Evolutionary conservation across 2,888 invertebrate species (phyloP), one percentile per base, ranked within the genome.

Genomic region (Chalcis sispes): DNA sequence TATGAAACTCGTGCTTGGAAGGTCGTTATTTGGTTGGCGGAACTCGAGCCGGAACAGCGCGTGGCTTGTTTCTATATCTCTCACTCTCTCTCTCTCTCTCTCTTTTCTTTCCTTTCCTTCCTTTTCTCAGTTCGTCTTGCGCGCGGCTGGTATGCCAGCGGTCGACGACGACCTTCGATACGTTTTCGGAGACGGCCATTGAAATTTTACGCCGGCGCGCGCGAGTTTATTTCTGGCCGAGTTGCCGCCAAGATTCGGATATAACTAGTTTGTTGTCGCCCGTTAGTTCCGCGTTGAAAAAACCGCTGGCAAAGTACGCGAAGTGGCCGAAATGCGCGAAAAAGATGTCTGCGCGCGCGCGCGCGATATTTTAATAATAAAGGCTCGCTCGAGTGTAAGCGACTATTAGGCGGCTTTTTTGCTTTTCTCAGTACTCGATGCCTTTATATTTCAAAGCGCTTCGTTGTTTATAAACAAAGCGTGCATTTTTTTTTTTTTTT

Each of bases 181-280:
- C n/a, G 56, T 69, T 50, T 52, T 27, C 40, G 52, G 67, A 56
- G 58, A 50, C 23, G 10, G 20, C 42, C 15, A 29, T 2, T 18
- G 29, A 15, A 67, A 75, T 75, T 64, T 64, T 75, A 71, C 65
- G 75, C 70, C 36, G 25, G 1, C 52, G 23, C 32, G 13, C 2
- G 40, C 42, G 54, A 56, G 42, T 10, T 7, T 4, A 10, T 4
- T 7, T 10, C 36, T n/a, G 23, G 25, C 52, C 36, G n/a, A 4
- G 23, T 23, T 15, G 46, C 54, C 74, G 56, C 62, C 54, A 52
- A 40, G 64, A 64, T 67, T 36, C 72, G 62, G 62, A 61, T 77
- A 48, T 18, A 72, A 64, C 76, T 56, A 58, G 65, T 65, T 59
- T 50, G 5, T 25, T 27, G 20, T 46, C 40, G 32, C 52, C n/a